Evolutionary conservation across 2,888 invertebrate genomes (phyloP).

Genomic region (Drosophila leonis): DNA sequence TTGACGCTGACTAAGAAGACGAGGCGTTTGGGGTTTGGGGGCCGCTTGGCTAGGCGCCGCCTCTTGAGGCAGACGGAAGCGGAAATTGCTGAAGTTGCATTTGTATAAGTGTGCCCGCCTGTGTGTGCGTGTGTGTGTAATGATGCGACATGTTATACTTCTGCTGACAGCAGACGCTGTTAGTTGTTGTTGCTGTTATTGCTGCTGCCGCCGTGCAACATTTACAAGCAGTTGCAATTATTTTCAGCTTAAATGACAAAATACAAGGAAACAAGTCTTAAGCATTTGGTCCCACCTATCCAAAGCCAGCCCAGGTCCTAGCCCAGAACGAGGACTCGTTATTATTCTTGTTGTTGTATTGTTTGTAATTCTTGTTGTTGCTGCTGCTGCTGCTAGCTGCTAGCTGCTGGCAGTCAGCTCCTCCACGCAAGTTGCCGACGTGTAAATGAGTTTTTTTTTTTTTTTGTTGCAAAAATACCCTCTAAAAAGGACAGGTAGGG

Average conservation of each 20-base stretch:
- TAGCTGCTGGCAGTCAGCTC: constrained; percentile 45
- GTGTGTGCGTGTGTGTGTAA: constrained; percentile 51
- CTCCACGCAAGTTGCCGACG: constrained; percentile 44
- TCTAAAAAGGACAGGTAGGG: background rate
- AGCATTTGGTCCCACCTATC: constrained; percentile 62
- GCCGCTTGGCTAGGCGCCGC: constrained; percentile 29
- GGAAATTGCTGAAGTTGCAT: constrained; percentile 80
- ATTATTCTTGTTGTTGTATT: constrained; percentile 47
- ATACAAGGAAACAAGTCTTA: constrained; percentile 83
- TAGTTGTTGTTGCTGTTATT: constrained; percentile 44
- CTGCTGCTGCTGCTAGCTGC: constrained; percentile 18
- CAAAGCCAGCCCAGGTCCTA: constrained; percentile 14
- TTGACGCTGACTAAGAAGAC: constrained; percentile 44
- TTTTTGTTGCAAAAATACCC: constrained; percentile 17
- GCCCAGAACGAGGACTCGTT: constrained; percentile 35
- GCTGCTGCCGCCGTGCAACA: constrained; percentile 55
- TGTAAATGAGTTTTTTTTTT: constrained; percentile 64
- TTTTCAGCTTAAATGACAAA: constrained; percentile 85
- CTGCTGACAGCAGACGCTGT: constrained; percentile 61
- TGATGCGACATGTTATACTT: constrained; percentile 70
- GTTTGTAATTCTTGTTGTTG: constrained; percentile 29
- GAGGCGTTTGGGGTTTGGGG: constrained; percentile 23
- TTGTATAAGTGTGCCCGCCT: constrained; percentile 23
- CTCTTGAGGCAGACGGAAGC: constrained; percentile 74
- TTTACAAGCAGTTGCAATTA: constrained; percentile 84